A percentile compares a stretch with the other conserved stretches of the same genome.
phyloP scores from a whole-genome alignment of 1,140 invertebrate genomes.

The Temnothorax longispinosus region DNA sequence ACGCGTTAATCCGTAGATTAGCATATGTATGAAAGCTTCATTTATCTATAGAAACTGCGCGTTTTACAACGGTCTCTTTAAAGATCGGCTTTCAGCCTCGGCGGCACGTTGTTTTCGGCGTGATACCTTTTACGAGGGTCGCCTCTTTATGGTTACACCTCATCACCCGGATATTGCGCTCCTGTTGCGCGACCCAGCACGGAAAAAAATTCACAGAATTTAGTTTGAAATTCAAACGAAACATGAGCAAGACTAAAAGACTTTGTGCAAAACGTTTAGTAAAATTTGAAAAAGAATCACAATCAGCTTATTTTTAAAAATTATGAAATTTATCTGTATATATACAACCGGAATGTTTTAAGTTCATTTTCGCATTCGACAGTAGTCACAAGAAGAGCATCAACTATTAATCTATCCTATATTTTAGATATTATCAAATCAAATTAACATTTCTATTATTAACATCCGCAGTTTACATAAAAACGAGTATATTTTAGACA shows the following conservation, averaged over 20 bases:
- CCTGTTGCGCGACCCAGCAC: background rate
- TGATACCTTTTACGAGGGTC: constrained; percentile 48
- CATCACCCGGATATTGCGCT: constrained; percentile 53
- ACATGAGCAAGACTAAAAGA: background rate
- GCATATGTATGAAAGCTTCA: constrained; percentile 43
- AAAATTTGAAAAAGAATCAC: background rate
- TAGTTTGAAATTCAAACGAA: background rate
- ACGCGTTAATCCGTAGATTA: constrained; percentile 28
- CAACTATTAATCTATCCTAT: background rate
- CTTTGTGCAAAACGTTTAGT: background rate
- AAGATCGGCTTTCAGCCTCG: constrained; percentile 37
- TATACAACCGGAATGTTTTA: background rate
- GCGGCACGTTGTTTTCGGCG: constrained; percentile 40
- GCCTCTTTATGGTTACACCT: constrained; percentile 51
- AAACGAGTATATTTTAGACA: background rate
- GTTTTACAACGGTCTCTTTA: constrained; percentile 37
- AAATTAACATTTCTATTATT: background rate
- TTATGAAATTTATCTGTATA: background rate
- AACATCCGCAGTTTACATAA: background rate
- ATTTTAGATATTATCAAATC: background rate
- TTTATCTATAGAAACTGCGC: constrained; percentile 41
- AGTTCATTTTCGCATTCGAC: background rate
- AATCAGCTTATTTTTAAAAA: background rate
- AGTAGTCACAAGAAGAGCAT: background rate
- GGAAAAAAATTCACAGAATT: background rate